Conservation (phyloP, 2,888 invertebrate species). For the Carcina quercana region DNA sequence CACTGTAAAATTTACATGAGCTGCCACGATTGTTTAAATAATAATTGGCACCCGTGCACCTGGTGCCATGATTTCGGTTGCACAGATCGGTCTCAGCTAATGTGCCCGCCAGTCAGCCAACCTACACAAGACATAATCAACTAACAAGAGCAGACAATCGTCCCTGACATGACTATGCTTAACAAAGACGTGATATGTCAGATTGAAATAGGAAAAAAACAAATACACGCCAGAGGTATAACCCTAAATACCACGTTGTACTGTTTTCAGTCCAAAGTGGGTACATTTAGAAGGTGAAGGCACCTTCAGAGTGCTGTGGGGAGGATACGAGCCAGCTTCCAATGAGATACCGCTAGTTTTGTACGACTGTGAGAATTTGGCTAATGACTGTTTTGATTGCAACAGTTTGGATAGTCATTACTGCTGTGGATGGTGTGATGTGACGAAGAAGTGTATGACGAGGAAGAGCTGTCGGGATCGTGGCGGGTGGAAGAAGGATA, state of each 20-base stretch:
- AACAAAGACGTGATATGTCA: constrained; percentile 32
- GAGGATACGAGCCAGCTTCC: constrained; percentile 31
- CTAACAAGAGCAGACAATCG: constrained; percentile 27
- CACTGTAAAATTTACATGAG: no score
- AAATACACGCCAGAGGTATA: constrained; percentile 27
- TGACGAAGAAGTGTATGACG: no score
- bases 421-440: constrained; percentile 28
- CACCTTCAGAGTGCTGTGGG: constrained; percentile 26
- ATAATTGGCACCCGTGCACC: constrained; percentile 24
- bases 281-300: constrained; percentile 17
- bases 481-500: no score
- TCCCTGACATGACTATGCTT: constrained; percentile 28
- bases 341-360: constrained; percentile 28
- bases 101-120: constrained; percentile 20
- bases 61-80: constrained; percentile 44
- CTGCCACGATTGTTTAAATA: constrained; percentile 31
- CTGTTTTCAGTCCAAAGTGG: constrained; percentile 26
- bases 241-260: constrained; percentile 26
- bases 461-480: no score
- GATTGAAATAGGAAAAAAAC: constrained; percentile 20
- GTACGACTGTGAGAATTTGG: constrained; percentile 26
- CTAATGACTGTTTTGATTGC: constrained; percentile 21
- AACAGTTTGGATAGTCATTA: constrained; percentile 23
- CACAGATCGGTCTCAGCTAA: constrained; percentile 20
- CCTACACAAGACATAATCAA: constrained; percentile 16